phyloP scores from a whole-genome alignment of 2,888 invertebrate genomes.

The Lithophane socia region DNA sequence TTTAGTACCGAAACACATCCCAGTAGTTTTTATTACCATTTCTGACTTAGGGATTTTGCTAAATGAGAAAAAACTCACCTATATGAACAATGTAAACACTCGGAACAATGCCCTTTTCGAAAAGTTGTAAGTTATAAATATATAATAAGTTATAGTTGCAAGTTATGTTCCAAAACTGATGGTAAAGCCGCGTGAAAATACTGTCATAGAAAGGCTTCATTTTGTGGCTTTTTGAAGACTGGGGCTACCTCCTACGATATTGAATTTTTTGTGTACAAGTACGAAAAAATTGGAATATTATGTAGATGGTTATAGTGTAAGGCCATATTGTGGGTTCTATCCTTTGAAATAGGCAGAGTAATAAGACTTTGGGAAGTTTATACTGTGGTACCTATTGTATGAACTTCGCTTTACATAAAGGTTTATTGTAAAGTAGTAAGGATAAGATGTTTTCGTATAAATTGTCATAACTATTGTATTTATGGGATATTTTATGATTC shows the following conservation, averaged over 20 bases:
- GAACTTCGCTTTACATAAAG: neutral
- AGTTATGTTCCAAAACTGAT: neutral
- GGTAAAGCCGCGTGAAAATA: neutral
- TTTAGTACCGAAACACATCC: neutral
- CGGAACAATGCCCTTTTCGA: neutral
- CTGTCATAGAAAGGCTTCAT: neutral
- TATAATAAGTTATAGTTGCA: no score
- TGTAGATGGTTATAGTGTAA: conserved; percentile 40
- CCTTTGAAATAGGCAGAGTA: conserved; percentile 37
- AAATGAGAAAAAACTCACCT: no score
- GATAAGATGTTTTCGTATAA: neutral
- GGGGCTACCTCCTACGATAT: conserved; percentile 36
- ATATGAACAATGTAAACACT: neutral
- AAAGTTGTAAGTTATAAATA: conserved; percentile 7
- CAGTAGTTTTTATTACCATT: neutral
- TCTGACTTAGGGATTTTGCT: neutral
- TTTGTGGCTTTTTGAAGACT: conserved; percentile 25
- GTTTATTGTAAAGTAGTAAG: conserved; percentile 9
- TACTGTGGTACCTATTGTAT: conserved; percentile 1
- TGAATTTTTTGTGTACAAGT: conserved; percentile 52
- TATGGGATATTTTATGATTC: neutral
- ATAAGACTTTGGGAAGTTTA: conserved; percentile 32
- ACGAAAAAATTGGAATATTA: conserved; percentile 48
- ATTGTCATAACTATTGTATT: neutral
- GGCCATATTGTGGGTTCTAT: conserved; percentile 39